A percentile compares a stretch with the other conserved stretches of the same genome.
Conservation (phyloP, 1,140 invertebrate genomes). For the Drosophila mojavensis region DNA sequence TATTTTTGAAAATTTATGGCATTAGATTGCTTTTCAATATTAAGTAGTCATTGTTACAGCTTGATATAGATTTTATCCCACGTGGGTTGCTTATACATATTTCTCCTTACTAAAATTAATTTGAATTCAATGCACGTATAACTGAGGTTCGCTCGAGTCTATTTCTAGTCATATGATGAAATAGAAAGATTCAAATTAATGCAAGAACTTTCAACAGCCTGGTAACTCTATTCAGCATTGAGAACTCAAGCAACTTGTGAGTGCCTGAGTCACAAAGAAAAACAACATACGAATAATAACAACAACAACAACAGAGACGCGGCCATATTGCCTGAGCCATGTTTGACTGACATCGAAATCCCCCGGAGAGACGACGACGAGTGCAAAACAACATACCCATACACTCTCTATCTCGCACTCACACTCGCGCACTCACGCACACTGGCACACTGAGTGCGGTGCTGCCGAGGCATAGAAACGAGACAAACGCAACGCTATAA, state of each 20-base stretch:
- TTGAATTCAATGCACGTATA: neutral
- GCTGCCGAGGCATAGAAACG: conserved; percentile 73
- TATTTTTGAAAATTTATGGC: neutral
- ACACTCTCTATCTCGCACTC: conserved; percentile 35
- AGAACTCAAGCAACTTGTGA: conserved; percentile 26
- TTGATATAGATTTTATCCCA: neutral
- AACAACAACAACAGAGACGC: conserved; percentile 48
- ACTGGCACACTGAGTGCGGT: conserved; percentile 28
- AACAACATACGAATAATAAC: conserved; percentile 45
- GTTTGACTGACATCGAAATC: conserved; percentile 63
- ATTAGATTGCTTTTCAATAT: neutral
- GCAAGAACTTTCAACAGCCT: conserved; percentile 28
- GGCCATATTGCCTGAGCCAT: conserved; percentile 74
- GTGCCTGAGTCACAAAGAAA: conserved; percentile 62
- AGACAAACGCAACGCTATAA: conserved; percentile 76
- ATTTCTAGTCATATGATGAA: neutral
- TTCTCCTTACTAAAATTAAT: neutral
- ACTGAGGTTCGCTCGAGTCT: neutral
- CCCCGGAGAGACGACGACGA: conserved; percentile 55
- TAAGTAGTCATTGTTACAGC: too few species aligned
- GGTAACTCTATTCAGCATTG: conserved; percentile 51
- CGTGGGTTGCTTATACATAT: neutral
- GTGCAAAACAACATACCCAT: conserved; percentile 70
- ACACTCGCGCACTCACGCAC: conserved; percentile 38
- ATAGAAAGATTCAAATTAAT: neutral